Evolutionary conservation across 2,888 invertebrate genomes (phyloP).

Genomic region (Galerucella nymphaeae): DNA sequence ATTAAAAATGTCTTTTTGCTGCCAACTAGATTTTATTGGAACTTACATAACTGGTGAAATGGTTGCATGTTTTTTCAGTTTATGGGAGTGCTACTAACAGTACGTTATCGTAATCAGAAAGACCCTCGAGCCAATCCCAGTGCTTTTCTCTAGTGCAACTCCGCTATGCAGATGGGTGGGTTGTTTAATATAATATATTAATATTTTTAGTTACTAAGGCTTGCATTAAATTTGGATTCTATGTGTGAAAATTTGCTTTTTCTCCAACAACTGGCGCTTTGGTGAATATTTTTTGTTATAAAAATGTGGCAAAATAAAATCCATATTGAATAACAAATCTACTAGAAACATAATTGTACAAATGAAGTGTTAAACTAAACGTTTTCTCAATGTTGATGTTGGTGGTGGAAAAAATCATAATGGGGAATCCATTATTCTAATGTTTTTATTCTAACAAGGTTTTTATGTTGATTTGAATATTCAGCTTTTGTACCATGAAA

Average conservation of each 20-base stretch:
- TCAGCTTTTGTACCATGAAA: too few species aligned
- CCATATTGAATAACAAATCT: too few species aligned
- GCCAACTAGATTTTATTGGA: background rate
- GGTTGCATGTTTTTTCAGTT: conserved; percentile 76
- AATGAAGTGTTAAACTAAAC: too few species aligned
- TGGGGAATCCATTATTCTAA: too few species aligned
- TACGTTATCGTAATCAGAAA: conserved; percentile 98
- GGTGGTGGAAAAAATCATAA: too few species aligned
- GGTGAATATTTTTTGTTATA: background rate
- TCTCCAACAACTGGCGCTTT: background rate
- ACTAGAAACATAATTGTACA: too few species aligned
- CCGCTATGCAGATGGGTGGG: conserved; percentile 52
- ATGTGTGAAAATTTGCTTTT: background rate
- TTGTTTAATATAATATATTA: background rate
- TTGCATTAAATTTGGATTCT: background rate
- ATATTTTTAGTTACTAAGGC: conserved; percentile 23
- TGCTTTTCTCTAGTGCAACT: conserved; percentile 89
- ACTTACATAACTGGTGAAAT: conserved; percentile 16
- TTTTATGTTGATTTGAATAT: too few species aligned
- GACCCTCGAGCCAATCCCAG: conserved; percentile 96
- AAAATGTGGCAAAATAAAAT: too few species aligned
- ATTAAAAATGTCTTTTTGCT: background rate
- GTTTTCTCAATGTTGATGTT: too few species aligned
- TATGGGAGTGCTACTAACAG: conserved; percentile 95
- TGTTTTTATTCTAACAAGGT: too few species aligned